Evolutionary conservation across 2,888 invertebrate species (phyloP).

Genomic region (Dryococelus australis): DNA sequence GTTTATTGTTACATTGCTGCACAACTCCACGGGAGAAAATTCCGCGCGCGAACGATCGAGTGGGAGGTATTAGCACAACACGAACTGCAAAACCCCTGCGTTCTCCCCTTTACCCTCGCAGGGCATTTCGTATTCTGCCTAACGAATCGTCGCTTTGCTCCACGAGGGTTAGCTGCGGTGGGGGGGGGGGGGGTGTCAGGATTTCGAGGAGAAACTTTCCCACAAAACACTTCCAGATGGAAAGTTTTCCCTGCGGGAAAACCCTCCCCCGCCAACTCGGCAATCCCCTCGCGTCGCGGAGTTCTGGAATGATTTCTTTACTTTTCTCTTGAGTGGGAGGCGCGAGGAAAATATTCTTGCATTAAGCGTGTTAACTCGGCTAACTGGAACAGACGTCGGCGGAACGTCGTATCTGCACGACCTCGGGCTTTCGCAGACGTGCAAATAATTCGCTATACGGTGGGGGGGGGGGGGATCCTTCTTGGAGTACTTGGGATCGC

Average conservation of each 20-base stretch:
- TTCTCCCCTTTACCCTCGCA: not conserved
- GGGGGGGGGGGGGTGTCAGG: not conserved
- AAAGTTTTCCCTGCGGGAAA: not conserved
- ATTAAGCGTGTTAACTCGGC: not conserved
- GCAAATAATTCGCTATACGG: not conserved
- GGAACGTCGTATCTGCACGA: not conserved
- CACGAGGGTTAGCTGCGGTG: not conserved
- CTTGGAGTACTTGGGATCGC: too few species aligned
- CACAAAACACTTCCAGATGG: slow-evolving; percentile 16
- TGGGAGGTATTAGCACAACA: not conserved
- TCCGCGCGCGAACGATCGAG: not conserved
- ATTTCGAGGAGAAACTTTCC: slow-evolving; percentile 2
- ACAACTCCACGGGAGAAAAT: too few species aligned
- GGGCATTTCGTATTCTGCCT: slow-evolving; percentile 22
- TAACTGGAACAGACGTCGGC: not conserved
- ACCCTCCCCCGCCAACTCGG: not conserved
- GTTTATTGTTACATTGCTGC: too few species aligned
- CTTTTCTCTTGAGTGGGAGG: not conserved
- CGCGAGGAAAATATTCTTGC: slow-evolving; percentile 4
- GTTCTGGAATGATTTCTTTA: not conserved
- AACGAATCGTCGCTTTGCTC: slow-evolving; percentile 22
- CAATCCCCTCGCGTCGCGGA: not conserved
- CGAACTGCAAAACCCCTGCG: not conserved
- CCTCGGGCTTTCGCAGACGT: not conserved
- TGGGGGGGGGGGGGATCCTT: too few species aligned